Evolutionary conservation across 1,140 invertebrate species (phyloP).

Genomic region (Dendrolimus punctatus): DNA sequence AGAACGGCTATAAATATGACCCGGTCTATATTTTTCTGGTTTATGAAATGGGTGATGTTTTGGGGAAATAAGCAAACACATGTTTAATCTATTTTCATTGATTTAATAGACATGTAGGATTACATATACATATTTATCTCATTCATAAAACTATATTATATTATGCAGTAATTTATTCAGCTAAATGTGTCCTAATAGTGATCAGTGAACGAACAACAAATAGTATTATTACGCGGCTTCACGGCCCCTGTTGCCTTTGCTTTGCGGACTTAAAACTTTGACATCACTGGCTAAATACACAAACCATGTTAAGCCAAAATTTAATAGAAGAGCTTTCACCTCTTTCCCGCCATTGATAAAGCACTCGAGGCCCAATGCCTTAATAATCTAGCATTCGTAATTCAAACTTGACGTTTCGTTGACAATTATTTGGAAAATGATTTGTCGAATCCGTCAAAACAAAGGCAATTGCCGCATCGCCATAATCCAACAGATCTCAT

Average conservation of each 20-base stretch:
- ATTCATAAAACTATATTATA: conserved; percentile 68
- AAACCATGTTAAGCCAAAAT: too few relatives aligned
- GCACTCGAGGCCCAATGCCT: too few relatives aligned
- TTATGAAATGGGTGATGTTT: neutral
- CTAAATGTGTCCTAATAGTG: conserved; percentile 62
- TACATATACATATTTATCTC: conserved; percentile 67
- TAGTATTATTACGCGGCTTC: conserved; percentile 16
- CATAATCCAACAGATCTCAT: conserved; percentile 15
- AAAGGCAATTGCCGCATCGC: neutral
- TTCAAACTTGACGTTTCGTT: neutral
- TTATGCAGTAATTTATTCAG: conserved; percentile 59
- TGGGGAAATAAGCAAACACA: conserved; percentile 24
- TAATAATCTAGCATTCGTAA: too few relatives aligned
- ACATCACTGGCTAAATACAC: neutral
- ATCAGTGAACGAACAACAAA: conserved; percentile 63
- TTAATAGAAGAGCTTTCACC: too few relatives aligned
- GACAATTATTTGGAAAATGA: neutral
- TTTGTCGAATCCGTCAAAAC: neutral
- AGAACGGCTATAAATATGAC: too few relatives aligned
- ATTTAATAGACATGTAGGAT: conserved; percentile 70
- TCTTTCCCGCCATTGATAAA: too few relatives aligned
- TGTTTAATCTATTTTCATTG: conserved; percentile 59
- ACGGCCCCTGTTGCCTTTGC: conserved; percentile 3
- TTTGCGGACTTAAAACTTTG: conserved; percentile 3
- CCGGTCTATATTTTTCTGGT: too few relatives aligned